Evolutionary conservation across 2,888 invertebrate genomes (phyloP).

Genomic region (Coelogynopora nodosa): DNA sequence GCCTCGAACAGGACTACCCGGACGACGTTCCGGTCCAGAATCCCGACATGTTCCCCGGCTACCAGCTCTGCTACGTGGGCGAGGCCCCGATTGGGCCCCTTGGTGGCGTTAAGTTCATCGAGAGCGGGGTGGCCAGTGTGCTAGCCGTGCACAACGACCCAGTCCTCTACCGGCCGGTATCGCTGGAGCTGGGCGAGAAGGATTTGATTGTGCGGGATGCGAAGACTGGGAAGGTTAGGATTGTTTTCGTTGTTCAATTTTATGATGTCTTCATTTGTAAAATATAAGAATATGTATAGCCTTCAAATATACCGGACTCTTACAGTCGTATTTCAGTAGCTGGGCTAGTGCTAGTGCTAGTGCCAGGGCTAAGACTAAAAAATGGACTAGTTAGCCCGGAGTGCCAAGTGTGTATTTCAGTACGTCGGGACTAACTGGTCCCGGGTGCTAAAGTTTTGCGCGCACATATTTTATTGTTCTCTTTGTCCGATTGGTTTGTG

Average conservation of each 20-base stretch:
- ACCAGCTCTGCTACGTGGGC: slow-evolving; percentile 20
- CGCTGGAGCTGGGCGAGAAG: slow-evolving; percentile 17
- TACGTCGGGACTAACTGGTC: background rate
- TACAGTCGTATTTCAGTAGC: background rate
- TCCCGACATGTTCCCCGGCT: slow-evolving; percentile 21
- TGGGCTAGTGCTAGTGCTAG: background rate
- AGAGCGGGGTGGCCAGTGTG: background rate
- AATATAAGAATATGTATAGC: too few relatives aligned
- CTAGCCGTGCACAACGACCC: background rate
- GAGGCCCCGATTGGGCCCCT: background rate
- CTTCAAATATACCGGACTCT: too few relatives aligned
- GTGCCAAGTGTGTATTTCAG: background rate
- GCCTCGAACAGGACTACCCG: background rate
- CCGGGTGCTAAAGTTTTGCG: background rate
- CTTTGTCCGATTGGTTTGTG: slow-evolving; percentile 62
- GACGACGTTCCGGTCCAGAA: slow-evolving; percentile 22
- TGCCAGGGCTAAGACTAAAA: background rate
- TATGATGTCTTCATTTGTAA: too few relatives aligned
- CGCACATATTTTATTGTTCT: slow-evolving; percentile 47
- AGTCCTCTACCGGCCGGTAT: background rate
- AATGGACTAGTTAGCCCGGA: background rate
- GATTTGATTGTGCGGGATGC: background rate
- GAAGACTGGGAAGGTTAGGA: background rate
- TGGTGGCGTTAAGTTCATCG: background rate
- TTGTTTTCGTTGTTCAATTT: too few relatives aligned